These are phyloP conservation scores for Lepus oiostolus DNA, from an alignment of 2,797 vertebrate genomes.

Conservation along the genomic window DNA sequence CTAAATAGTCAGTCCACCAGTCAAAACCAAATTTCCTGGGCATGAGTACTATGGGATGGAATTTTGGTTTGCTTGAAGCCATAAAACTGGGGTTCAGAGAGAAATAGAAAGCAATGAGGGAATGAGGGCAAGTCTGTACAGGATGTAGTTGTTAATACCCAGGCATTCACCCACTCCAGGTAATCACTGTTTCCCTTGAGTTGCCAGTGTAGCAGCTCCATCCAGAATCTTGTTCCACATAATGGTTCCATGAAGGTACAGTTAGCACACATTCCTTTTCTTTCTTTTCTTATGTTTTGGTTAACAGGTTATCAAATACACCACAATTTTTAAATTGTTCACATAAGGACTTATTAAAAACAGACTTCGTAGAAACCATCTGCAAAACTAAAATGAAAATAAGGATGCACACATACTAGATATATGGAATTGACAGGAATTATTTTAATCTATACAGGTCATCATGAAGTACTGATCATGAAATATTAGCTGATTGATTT, in stretches of 20 bases:
- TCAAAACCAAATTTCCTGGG: conserved; percentile 42
- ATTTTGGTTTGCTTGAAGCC: not conserved
- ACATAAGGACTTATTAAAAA: conserved; percentile 83
- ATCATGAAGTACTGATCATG: conserved; percentile 68
- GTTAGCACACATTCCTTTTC: not conserved
- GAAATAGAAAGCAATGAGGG: not conserved
- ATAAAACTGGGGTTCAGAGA: not conserved
- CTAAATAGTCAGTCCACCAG: not conserved
- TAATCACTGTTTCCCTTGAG: not conserved
- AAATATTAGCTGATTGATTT: conserved; percentile 71
- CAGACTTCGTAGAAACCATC: conserved; percentile 83
- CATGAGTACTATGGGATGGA: not conserved
- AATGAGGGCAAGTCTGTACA: not conserved
- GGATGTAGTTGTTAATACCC: not conserved
- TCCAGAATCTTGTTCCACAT: not conserved
- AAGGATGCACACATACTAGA: conserved; percentile 75
- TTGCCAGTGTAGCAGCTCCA: not conserved
- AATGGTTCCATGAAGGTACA: not conserved
- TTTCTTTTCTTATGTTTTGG: not conserved
- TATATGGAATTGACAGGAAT: conserved; percentile 80
- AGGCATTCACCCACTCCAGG: not conserved
- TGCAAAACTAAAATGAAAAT: conserved; percentile 86
- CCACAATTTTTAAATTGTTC: conserved; percentile 77
- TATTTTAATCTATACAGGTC: conserved; percentile 46
- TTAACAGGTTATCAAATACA: conserved; percentile 86